Base-by-base conservation (phyloP, 2,888 invertebrate genomes). In the Agriopis aurantiaria region DNA sequence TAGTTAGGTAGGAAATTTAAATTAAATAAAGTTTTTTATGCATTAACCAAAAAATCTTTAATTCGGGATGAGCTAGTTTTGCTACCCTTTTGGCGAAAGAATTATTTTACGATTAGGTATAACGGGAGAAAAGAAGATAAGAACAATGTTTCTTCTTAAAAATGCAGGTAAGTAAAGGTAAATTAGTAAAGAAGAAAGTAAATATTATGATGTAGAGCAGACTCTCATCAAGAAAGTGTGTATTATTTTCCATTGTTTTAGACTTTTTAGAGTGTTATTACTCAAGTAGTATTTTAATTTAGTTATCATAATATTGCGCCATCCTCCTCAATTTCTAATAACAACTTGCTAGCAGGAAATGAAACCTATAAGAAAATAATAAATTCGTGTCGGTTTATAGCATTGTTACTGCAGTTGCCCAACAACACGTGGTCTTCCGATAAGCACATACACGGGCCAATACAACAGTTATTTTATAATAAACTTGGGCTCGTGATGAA, bases 401-500 rank as follows among this genome's bases (percentile, higher is more conserved):
- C 57, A 64, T 64, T 68, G 59, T 63, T 64, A 58, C 56, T 8
- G 51, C 1, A 0, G 65, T 69, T 65, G 59, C 55, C 33, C 46
- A 66, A 66, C 63, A n/a, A 9, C 69, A 65, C 69, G 66, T 63
- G 70, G 41, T 33, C 5, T 8, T 43, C 14, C 53, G 70, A 71
- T 71, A 71, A 71, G 45, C 46, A 45, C 56, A 17, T 41, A 11
- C 69, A 56, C 51, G 68, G 14, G 60, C 40, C 46, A 53, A 52
- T 60, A 69, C 43, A 63, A 71, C 62, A 53, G 62, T 67, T 63
- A 71, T 63, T 67, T 49, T 58, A 67, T 60, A 66, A 66, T 57
- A 62, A 53, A 67, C 66, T 63, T 63, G 59, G 66, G 51, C 66
- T 66, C 66, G 66, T 71, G 66, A 62, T 23, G 66, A 71, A 71